A percentile compares a stretch with the other conserved stretches of the same genome.
Evolutionary conservation across 2,888 invertebrate genomes (phyloP).

Genomic region (Exephanes ischioxanthus): DNA sequence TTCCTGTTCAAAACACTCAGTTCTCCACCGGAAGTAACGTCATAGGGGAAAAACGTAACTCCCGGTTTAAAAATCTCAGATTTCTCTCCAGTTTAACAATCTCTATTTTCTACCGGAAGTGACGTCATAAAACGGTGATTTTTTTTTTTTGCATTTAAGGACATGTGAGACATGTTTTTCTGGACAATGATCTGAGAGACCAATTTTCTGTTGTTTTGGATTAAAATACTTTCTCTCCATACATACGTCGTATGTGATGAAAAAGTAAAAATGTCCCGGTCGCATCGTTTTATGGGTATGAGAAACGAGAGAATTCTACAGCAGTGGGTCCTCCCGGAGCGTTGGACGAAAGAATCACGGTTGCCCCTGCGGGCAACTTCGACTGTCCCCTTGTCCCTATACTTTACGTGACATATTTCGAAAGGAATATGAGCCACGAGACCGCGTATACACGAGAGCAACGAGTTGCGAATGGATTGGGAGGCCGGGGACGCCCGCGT

Average conservation of each 20-base stretch:
- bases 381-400: conserved; percentile 69
- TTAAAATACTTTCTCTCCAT: not conserved
- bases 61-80: no score
- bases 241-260: not conserved
- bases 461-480: conserved; percentile 40
- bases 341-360: conserved; percentile 44
- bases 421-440: conserved; percentile 77
- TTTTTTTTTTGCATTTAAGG: no score
- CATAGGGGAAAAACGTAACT: no score
- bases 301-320: not conserved
- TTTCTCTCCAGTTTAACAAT: no score
- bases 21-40: no score
- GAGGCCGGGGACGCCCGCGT: conserved; percentile 70
- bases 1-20: no score
- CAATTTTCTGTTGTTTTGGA: not conserved
- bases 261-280: not conserved
- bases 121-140: no score
- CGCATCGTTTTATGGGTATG: not conserved
- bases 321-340: conserved; percentile 27
- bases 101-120: no score
- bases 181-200: not conserved
- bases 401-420: conserved; percentile 79
- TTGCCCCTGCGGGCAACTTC: conserved; percentile 31
- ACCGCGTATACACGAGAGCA: conserved; percentile 40
- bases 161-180: not conserved